Evolutionary conservation across 1,140 invertebrate genomes (phyloP).

Genomic region (Coelopa frigida): DNA sequence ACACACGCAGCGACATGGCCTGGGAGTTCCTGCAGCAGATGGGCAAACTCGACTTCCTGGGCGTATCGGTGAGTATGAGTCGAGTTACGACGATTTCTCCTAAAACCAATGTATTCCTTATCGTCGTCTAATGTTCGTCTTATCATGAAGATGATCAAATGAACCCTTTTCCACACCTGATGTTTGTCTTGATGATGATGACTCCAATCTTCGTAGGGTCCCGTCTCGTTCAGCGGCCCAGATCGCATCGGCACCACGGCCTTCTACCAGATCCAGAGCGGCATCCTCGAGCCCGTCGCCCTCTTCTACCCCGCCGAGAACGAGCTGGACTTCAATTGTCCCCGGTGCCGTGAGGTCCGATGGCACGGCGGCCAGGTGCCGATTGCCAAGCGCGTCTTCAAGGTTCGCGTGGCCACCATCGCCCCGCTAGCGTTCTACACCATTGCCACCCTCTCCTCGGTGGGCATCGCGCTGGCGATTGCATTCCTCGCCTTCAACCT

Average conservation of each 20-base stretch:
- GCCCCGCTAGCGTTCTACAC: slow-evolving; percentile 65
- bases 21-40: slow-evolving; percentile 60
- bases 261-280: slow-evolving; percentile 79
- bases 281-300: slow-evolving; percentile 59
- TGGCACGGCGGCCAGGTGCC: slow-evolving; percentile 73
- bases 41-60: slow-evolving; percentile 65
- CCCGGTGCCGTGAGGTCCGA: slow-evolving; percentile 57
- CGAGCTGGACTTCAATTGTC: slow-evolving; percentile 62
- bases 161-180: neutral
- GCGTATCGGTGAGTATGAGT: slow-evolving; percentile 66
- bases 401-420: slow-evolving; percentile 64
- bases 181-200: neutral
- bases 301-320: slow-evolving; percentile 63
- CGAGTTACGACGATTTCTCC: neutral
- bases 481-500: slow-evolving; percentile 80
- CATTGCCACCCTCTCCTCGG: slow-evolving; percentile 59
- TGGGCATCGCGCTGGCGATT: slow-evolving; percentile 70
- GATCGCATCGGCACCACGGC: slow-evolving; percentile 77
- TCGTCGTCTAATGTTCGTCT: neutral
- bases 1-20: slow-evolving; percentile 61
- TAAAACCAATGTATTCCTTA: neutral
- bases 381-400: slow-evolving; percentile 64
- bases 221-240: slow-evolving; percentile 75
- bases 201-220: slow-evolving; percentile 56
- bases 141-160: neutral